These are phyloP conservation scores for Priocnemis perturbator DNA, from an alignment of 2,888 invertebrate species.

Conservation along the genomic window DNA sequence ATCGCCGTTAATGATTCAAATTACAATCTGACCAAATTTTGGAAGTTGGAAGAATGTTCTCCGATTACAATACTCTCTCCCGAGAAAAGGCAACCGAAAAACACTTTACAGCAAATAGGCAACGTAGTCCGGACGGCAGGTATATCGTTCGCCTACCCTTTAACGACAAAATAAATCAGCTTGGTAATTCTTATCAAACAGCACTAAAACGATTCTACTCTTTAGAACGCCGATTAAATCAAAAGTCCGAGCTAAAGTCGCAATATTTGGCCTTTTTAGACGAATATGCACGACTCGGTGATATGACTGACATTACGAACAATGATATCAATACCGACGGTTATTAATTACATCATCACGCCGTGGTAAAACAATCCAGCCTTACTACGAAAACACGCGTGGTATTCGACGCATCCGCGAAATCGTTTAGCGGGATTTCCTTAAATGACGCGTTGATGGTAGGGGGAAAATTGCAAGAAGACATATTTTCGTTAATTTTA, in stretches of 20 bases:
- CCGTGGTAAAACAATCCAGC: too few species aligned
- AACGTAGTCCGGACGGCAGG: conserved; percentile 4
- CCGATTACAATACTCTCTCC: not conserved
- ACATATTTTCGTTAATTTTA: not conserved
- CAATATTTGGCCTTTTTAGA: conserved; percentile 1
- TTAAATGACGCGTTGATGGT: not conserved
- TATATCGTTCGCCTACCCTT: conserved; percentile 9
- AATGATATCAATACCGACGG: too few species aligned
- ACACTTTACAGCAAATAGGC: not conserved
- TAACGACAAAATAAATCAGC: not conserved
- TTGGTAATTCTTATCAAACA: not conserved
- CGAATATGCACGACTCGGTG: conserved; percentile 10
- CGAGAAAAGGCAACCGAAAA: not conserved
- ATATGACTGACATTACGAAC: conserved; percentile 27
- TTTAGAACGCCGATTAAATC: conserved; percentile 5
- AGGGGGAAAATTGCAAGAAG: not conserved
- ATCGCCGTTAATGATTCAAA: not conserved
- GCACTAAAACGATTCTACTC: conserved; percentile 10
- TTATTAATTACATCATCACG: too few species aligned
- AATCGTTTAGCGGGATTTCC: not conserved
- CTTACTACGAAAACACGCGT: not conserved
- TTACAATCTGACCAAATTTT: conserved; percentile 3
- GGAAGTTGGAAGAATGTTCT: conserved; percentile 10
- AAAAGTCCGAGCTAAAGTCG: not conserved
- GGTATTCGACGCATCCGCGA: too few species aligned